A percentile compares a stretch with the other conserved stretches of the same genome.
These are phyloP conservation scores for Catostomus latipinnis DNA, from an alignment of 2,797 vertebrate genomes.

Conservation along the genomic window DNA sequence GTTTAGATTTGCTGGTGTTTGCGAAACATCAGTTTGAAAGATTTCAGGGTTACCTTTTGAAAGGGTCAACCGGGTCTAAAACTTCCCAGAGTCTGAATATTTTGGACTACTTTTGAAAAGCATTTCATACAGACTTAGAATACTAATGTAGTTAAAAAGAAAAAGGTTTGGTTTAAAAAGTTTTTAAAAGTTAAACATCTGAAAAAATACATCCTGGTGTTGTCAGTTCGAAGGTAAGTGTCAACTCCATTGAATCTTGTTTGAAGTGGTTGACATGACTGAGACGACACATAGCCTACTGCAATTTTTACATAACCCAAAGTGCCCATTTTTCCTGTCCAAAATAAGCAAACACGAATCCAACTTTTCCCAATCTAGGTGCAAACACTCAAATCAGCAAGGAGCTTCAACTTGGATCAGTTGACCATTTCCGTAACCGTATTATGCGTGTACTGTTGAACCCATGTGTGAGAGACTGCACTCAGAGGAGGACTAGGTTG, in stretches of 20 bases:
- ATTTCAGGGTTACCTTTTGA: neutral
- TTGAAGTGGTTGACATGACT: neutral
- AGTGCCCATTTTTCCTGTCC: neutral
- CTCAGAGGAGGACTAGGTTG: conserved; percentile 64
- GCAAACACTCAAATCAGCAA: neutral
- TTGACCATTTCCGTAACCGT: conserved; percentile 78
- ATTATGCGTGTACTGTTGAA: conserved; percentile 70
- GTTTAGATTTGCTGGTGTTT: neutral
- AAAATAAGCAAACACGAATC: neutral
- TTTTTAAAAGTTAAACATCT: conserved; percentile 52
- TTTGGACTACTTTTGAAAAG: neutral
- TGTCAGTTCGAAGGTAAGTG: conserved; percentile 44
- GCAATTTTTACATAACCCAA: neutral
- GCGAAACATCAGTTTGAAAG: neutral
- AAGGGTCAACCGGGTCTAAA: neutral
- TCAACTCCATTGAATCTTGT: neutral
- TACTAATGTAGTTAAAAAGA: conserved; percentile 42
- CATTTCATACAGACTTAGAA: conserved; percentile 41
- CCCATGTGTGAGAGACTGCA: conserved; percentile 73
- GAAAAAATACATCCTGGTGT: conserved; percentile 46
- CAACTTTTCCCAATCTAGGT: too few species aligned
- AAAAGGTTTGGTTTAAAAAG: conserved; percentile 33
- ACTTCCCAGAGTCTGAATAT: neutral
- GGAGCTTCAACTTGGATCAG: conserved; percentile 41
- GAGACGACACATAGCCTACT: neutral